phyloP scores from a whole-genome alignment of 2,113 vertebrate species.

The Merops nubicus region DNA sequence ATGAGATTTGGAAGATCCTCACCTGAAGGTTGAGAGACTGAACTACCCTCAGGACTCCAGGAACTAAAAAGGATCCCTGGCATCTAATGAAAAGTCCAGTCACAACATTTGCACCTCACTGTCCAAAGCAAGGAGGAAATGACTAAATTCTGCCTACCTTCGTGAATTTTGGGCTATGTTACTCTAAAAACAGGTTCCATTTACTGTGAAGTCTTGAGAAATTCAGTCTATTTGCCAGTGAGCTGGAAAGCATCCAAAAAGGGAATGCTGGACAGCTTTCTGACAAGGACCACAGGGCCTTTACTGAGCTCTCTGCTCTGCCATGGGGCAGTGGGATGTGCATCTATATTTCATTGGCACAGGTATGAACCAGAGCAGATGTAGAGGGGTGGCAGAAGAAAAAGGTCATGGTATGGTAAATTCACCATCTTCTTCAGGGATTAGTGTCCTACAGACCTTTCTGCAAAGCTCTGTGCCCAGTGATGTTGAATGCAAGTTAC shows the following conservation, averaged over 20 bases:
- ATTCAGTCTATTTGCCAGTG: not conserved
- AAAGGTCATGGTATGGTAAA: not conserved
- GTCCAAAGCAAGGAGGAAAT: not conserved
- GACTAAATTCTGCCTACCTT: not conserved
- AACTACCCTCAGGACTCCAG: not conserved
- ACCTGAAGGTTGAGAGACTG: not conserved
- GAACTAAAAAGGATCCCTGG: not conserved
- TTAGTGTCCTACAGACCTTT: not conserved
- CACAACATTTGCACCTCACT: not conserved
- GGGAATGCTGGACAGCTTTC: not conserved
- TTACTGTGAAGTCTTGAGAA: not conserved
- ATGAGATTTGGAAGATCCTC: not conserved
- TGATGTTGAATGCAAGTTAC: not conserved
- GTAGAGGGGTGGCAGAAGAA: not conserved
- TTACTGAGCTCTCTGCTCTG: too few relatives aligned
- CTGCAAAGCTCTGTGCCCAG: not conserved
- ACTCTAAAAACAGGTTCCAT: not conserved
- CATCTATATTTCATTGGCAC: not conserved
- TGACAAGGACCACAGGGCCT: not conserved
- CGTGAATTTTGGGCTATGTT: not conserved
- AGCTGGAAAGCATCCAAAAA: not conserved
- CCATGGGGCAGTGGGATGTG: too few relatives aligned
- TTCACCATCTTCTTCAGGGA: not conserved
- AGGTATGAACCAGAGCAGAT: not conserved
- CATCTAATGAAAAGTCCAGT: not conserved